Evolutionary conservation across 2,113 vertebrate genomes (phyloP).

Genomic region (Ammospiza caudacuta): DNA sequence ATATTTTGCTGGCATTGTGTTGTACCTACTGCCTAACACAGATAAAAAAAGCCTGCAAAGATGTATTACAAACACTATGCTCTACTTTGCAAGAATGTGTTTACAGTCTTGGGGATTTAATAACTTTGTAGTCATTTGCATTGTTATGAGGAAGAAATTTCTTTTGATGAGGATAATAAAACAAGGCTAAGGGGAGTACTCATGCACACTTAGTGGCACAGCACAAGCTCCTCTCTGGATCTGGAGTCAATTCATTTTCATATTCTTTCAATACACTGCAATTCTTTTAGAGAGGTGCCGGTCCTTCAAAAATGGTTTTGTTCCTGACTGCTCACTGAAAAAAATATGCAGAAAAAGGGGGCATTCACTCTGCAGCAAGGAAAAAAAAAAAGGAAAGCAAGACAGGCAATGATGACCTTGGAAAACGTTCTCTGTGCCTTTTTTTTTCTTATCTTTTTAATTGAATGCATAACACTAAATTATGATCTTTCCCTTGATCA

Average conservation of each 20-base stretch:
- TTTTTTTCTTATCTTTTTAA: background rate
- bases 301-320: background rate
- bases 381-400: background rate
- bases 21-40: background rate
- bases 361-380: background rate
- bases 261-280: background rate
- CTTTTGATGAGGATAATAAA: background rate
- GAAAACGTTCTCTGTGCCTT: background rate
- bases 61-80: background rate
- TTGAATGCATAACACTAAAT: background rate
- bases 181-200: background rate
- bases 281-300: background rate
- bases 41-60: background rate
- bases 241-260: background rate
- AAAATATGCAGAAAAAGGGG: background rate
- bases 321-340: background rate
- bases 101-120: background rate
- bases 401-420: background rate
- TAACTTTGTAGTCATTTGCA: background rate
- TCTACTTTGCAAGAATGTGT: background rate
- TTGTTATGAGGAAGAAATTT: background rate
- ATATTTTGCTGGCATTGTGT: background rate
- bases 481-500: background rate
- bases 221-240: background rate
- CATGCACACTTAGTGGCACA: accelerated